Base-by-base conservation (phyloP, 2,797 vertebrate species). In the Neomorphus geoffroyi region DNA sequence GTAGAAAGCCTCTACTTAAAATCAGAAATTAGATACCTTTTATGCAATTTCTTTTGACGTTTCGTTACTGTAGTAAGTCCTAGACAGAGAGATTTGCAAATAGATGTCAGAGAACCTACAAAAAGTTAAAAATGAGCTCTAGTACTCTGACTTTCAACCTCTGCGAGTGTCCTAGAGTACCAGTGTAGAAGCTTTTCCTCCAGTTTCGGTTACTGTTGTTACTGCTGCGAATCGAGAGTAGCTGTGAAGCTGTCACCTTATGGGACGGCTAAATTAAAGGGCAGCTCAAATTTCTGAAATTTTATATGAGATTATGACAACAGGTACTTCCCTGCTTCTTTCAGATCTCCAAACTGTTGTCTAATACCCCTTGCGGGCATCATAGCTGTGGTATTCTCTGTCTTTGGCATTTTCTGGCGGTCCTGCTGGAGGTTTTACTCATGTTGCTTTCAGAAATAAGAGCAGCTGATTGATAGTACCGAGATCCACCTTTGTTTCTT, bases 371-470 rank as follows among this genome's bases (percentile, higher is more conserved):
- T 78, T 78, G 23, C 9, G 70, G 23, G 48, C 48, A 45, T 16
- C 26, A 22, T 0, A 11, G 16, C 0, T 1, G 9, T 77, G 26
- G 7, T 41, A 26, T 6, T 58, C 19, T 70, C 21, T 24, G 32
- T 48, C 57, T 32, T 26, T 77, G 75, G 9, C 5, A 8, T 51
- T 80, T 92, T 83, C 65, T 78, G 35, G 19, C 54, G 70, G 24
- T 90, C 18, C n/a, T 64, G 43, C 69, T 80, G 51, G 27, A 75
- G 24, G 6, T 73, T 92, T 80, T 33, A 21, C 61, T 58, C 45
- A 39, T 12, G 11, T 46, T 78, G 18, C 70, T 88, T 91, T 54
- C 37, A 71, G 46, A 51, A 28, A n/a, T 1, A 30, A 69, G 8
- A 32, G 27, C n/a, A 86, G 50, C 24, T 56, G 33, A 32, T 28